phyloP scores from a whole-genome alignment of 2,797 vertebrate genomes.

The Catostomus latipinnis region DNA sequence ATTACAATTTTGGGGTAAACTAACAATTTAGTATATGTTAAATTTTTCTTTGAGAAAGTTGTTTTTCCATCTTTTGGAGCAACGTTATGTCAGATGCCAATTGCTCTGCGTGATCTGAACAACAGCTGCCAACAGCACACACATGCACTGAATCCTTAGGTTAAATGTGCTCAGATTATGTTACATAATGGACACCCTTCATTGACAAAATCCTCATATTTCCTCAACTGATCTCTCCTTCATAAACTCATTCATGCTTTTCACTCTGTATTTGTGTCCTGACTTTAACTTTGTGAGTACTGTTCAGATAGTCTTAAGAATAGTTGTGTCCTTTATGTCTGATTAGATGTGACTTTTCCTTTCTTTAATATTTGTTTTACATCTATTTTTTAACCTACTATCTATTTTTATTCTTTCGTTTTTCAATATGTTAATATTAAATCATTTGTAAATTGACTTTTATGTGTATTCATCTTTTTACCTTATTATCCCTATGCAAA shows the following conservation, averaged over 20 bases:
- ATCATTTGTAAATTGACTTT: too few species aligned
- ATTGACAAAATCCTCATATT: constrained; percentile 62
- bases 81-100: constrained; percentile 66
- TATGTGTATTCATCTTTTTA: too few species aligned
- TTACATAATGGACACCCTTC: constrained; percentile 73
- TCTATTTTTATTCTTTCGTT: too few species aligned
- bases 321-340: background rate
- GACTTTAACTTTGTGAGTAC: constrained; percentile 27
- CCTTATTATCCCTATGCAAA: too few species aligned
- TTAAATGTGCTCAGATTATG: constrained; percentile 67
- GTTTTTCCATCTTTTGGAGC: constrained; percentile 57
- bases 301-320: constrained; percentile 2
- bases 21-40: too few species aligned
- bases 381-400: too few species aligned
- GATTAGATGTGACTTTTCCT: background rate
- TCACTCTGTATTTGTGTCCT: constrained; percentile 5
- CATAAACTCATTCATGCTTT: constrained; percentile 62
- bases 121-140: constrained; percentile 74
- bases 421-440: too few species aligned
- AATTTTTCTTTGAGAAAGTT: background rate
- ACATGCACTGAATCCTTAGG: constrained; percentile 61
- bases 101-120: constrained; percentile 48
- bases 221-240: constrained; percentile 47
- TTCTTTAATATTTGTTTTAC: too few species aligned
- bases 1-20: too few species aligned